Evolutionary conservation across 2,797 vertebrate species (phyloP), one percentile per base, ranked within the genome.

Genomic region (Semaprochilodus insignis): DNA sequence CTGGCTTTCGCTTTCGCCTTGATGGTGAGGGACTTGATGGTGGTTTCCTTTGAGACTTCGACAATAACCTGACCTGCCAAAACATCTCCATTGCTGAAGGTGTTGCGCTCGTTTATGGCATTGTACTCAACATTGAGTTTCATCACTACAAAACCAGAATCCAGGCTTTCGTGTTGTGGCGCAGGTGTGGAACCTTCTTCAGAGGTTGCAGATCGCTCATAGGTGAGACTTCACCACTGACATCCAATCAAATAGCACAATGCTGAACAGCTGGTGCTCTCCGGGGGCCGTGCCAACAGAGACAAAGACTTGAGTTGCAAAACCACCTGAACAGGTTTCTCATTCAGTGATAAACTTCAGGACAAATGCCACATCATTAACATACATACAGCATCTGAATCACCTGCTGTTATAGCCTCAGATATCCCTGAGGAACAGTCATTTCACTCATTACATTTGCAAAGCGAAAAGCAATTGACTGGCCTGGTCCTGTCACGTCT

Each of bases 21-120:
- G 21, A 95, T 90, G 76, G 77, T 13, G 5, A 94, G 85, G 0
- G 86, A 85, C 1, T 90, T 77, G 34, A 94, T 82, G 81, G 69
- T 88, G 0, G 78, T 90, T 83, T 91, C 66, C 51, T 91, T 91
- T 0, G 90, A 88, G 17, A 87, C 76, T 73, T 92, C 90, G 60
- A 94, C 5, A 7, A 91, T 83, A 57, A 95, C 88, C 77, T 89
- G 83, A 36, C 94, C 94, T 15, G 89, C 87, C 10, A 95, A 77
- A 16, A 76, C 78, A 11, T 95, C 92, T 66, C 93, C 93, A 74
- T 89, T 89, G 6, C 91, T 91, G 74, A 95, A 94, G 17, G 67
- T 92, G 81, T 93, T 94, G 14, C 21, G 67, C 66, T 81, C 85
- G 74, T 94, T 94, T 83, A 93, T 78, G 23, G 91, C 87, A 23